Evolutionary conservation across 2,888 invertebrate species (phyloP).

Genomic region (Drosophila neotestacea): DNA sequence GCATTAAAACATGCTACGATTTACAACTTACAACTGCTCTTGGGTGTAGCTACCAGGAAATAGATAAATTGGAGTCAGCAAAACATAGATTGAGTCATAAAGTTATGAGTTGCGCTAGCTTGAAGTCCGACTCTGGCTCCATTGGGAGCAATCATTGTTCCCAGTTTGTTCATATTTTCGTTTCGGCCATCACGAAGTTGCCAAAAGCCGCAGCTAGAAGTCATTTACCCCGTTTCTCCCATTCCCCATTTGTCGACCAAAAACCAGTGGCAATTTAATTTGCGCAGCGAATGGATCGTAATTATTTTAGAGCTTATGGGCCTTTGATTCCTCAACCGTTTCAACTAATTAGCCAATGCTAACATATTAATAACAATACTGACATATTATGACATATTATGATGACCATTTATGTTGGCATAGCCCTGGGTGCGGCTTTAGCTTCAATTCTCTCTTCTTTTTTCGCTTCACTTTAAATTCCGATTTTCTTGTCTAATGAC

Average conservation of each 20-base stretch:
- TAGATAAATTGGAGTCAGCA: conserved; percentile 42
- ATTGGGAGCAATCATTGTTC: conserved; percentile 50
- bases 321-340: conserved; percentile 47
- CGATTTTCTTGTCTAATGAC: conserved; percentile 42
- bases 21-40: conserved; percentile 38
- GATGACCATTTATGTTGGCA: conserved; percentile 15
- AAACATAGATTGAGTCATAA: conserved; percentile 55
- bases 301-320: conserved; percentile 45
- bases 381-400: too few species aligned
- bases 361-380: too few species aligned
- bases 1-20: conserved; percentile 41
- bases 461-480: conserved; percentile 1
- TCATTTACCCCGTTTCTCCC: conserved; percentile 8
- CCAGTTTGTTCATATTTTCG: conserved; percentile 12
- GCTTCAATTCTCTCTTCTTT: conserved; percentile 10
- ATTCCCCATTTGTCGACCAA: conserved; percentile 13
- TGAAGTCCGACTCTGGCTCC: conserved; percentile 6
- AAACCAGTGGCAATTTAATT: conserved; percentile 74
- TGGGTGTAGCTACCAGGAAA: conserved; percentile 56
- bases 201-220: conserved; percentile 45
- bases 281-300: conserved; percentile 53
- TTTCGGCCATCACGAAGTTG: conserved; percentile 61
- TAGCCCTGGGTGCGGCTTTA: conserved; percentile 37
- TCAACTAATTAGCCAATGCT: conserved; percentile 54
- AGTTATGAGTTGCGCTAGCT: conserved; percentile 37